Conservation (phyloP, 2,888 invertebrate species). For the Coelopa pilipes region DNA sequence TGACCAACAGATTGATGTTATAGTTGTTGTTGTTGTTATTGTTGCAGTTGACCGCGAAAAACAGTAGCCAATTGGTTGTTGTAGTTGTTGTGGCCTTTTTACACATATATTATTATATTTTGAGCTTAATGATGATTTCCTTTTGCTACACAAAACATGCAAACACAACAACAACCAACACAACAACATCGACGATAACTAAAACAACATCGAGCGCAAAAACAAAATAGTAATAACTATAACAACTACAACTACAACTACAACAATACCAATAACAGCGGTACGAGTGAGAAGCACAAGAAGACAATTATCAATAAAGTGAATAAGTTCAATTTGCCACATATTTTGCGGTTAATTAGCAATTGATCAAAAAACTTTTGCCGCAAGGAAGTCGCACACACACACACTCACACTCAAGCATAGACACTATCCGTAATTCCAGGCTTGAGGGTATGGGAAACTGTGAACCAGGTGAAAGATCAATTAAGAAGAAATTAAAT, state of each 20-base stretch:
- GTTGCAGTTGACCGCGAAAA: constrained; percentile 13
- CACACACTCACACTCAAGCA: neutral
- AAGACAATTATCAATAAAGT: constrained; percentile 35
- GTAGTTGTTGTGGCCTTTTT: constrained; percentile 16
- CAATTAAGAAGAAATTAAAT: neutral
- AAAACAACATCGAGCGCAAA: too few relatives aligned
- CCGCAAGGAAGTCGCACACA: constrained; percentile 34
- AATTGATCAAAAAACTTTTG: constrained; percentile 47
- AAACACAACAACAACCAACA: constrained; percentile 30
- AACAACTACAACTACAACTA: constrained; percentile 32
- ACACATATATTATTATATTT: constrained; percentile 27
- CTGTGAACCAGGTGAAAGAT: constrained; percentile 3
- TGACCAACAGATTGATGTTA: neutral
- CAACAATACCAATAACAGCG: neutral
- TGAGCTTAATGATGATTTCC: constrained; percentile 41
- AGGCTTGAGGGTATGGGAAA: neutral
- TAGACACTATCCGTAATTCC: neutral
- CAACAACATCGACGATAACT: constrained; percentile 1
- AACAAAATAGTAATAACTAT: constrained; percentile 5
- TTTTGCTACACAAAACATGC: constrained; percentile 29
- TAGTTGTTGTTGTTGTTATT: constrained; percentile 3
- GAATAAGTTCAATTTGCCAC: constrained; percentile 48
- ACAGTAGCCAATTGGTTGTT: constrained; percentile 26
- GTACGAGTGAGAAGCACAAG: neutral
- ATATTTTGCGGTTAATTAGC: constrained; percentile 50